Conservation (phyloP, 2,888 invertebrate species). For the Limnephilus auricula region DNA sequence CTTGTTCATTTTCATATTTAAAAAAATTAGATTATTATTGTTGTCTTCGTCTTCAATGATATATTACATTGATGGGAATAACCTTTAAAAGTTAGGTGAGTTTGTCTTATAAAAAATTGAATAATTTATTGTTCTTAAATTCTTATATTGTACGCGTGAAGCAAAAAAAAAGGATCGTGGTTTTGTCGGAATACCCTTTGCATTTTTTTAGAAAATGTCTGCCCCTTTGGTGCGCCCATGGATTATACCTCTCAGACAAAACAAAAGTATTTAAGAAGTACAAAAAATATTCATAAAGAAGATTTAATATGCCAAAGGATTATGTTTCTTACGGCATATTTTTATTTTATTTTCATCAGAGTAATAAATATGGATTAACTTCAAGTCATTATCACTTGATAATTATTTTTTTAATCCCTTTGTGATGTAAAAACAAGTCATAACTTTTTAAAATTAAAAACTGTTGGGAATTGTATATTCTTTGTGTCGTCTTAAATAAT, state of each 20-base stretch:
- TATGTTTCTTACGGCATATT: slow-evolving; percentile 55
- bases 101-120: too few species aligned
- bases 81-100: too few species aligned
- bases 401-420: slow-evolving; percentile 24
- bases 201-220: neutral
- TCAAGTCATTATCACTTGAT: slow-evolving; percentile 29
- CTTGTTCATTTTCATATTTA: too few species aligned
- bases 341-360: slow-evolving; percentile 11
- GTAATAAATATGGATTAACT: slow-evolving; percentile 47
- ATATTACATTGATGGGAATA: too few species aligned
- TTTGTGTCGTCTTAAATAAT: neutral
- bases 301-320: slow-evolving; percentile 43
- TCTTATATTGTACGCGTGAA: neutral
- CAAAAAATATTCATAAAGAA: slow-evolving; percentile 39
- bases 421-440: slow-evolving; percentile 28
- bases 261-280: slow-evolving; percentile 31
- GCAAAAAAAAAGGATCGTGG: neutral
- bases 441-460: neutral
- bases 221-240: slow-evolving; percentile 22
- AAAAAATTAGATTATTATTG: too few species aligned
- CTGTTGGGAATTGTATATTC: neutral
- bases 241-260: neutral
- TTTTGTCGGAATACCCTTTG: neutral
- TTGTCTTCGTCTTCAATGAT: too few species aligned
- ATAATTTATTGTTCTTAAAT: too few species aligned